Evolutionary conservation across 30 jellyfish, hydroid and myxozoan genomes (phyloP), one percentile per base, ranked within the genome.

Genomic region (Aurelia sp.): DNA sequence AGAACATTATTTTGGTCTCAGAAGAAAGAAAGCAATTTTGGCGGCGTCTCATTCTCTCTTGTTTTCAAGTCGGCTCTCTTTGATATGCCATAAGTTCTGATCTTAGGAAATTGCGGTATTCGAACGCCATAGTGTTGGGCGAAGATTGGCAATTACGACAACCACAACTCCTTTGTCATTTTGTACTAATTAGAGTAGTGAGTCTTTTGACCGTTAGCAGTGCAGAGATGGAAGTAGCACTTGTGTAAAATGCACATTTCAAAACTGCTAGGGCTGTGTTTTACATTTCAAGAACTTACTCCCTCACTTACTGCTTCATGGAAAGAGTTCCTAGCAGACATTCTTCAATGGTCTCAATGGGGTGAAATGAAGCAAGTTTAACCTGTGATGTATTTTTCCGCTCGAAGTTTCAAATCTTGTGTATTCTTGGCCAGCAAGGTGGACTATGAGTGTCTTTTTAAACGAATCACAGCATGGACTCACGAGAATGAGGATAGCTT

Each of bases 81-180:
- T 79, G 89, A 79, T 40, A 48, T 55, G 50, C 40, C 89, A 69
- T 79, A 62, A 64, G 73, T 63, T 79, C 80, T 79, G 89, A 62
- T 79, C 89, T 79, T 35, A 79, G 89, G 89, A 79, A 79, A 79
- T 79, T 79, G 89, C 80, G 89, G 89, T 76, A 10, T 53, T 76
- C 63, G 66, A 59, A 30, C 77, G 65, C 87, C 65, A 76, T 59
- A 76, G 87, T 76, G 87, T 57, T 57, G 40, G 41, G 50, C 65
- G 65, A 57, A 76, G 87, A 59, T 63, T 76, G 76, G 87, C 87
- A 76, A 76, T 76, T 76, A 76, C 77, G 4, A 21, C n/a, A 35
- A 58, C 87, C 87, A 30, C 87, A 76, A 13, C 52, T 64, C 30
- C 87, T 51, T 76, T 76, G 87, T 76, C 40, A 40, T 33, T 76